These are phyloP conservation scores for Rhinolophus sinicus DNA, from an alignment of 2,113 vertebrate genomes.

Conservation along the genomic window DNA sequence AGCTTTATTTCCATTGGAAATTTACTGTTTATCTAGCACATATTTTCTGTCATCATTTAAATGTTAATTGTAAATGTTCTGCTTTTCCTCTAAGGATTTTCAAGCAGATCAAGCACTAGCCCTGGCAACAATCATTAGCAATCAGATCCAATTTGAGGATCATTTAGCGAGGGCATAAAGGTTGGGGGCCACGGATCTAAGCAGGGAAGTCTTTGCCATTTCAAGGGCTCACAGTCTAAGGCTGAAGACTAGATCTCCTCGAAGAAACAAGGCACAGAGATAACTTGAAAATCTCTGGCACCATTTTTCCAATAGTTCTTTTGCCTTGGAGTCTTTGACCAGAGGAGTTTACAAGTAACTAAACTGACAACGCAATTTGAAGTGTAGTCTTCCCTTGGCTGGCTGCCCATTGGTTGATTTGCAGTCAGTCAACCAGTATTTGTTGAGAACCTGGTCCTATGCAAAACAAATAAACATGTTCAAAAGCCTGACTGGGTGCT, in stretches of 20 bases:
- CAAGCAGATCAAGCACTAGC: constrained; percentile 36
- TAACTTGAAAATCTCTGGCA: neutral
- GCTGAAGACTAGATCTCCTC: neutral
- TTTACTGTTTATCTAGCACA: constrained; percentile 4
- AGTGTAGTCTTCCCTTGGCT: neutral
- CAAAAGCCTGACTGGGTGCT: neutral
- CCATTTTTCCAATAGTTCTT: neutral
- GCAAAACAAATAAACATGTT: neutral
- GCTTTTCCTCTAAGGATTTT: constrained; percentile 59
- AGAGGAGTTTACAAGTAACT: neutral
- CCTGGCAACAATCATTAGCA: neutral
- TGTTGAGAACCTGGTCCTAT: neutral
- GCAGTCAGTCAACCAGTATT: neutral
- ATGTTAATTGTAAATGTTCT: constrained; percentile 42
- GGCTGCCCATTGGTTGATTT: neutral
- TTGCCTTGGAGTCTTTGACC: neutral
- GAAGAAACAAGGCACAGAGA: neutral
- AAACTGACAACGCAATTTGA: neutral
- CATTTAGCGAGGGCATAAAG: constrained; percentile 29
- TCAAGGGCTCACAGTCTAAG: neutral
- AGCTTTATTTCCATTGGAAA: constrained; percentile 57
- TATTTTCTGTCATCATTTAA: constrained; percentile 36
- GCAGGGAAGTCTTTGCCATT: neutral
- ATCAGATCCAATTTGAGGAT: constrained; percentile 50
- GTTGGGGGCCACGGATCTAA: neutral